Base-by-base conservation (phyloP, 2,797 vertebrate genomes). In the Sebastes minor region DNA sequence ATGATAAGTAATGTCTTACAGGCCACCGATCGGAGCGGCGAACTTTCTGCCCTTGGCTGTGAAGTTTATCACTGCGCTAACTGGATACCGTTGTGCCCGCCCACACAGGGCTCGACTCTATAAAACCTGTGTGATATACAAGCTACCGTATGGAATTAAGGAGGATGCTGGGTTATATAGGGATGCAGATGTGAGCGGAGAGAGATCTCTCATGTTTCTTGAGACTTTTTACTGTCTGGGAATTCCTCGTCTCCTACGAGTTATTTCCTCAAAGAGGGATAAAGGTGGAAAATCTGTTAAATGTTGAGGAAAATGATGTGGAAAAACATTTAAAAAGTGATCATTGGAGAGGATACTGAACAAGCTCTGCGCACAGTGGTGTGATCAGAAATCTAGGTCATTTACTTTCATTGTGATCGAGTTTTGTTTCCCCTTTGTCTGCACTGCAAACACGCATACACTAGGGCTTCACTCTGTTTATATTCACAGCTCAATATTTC, bases 1-100 rank as follows among this genome's bases (percentile, higher is more conserved):
- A 78, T 77, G 94, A 96, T 97, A 97, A 96, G 92, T 81, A 91
- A 91, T 89, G 91, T 91, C 91, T 94, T 75, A 25, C 89, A 91
- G 94, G 74, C 85, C 87, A 32, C 67, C 22, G 62, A 85, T 74
- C 77, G 23, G n/a, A 84, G 67, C 27, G 30, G 14, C 76, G 16
- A 86, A 83, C 89, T 81, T 74, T 86, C 83, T 81, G 79, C 74
- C 79, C 57, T 75, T 74, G 84, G 86, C 91, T 87, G 87, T 84
- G 83, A 90, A 86, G 89, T 91, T 92, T 90, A 90, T 91, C 89
- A 30, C 64, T 16, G 52, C 42, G 9, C 78, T 73, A 74, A 88
- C 82, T 70, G 78, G 82, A 85, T 79, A 69, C 46, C 11, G 25
- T 68, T 9, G 20, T 18, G 71, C 33, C 63, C 68, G 13, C 86